phyloP scores from a whole-genome alignment of 2,113 vertebrate genomes.

The Nycticryphes semicollaris region DNA sequence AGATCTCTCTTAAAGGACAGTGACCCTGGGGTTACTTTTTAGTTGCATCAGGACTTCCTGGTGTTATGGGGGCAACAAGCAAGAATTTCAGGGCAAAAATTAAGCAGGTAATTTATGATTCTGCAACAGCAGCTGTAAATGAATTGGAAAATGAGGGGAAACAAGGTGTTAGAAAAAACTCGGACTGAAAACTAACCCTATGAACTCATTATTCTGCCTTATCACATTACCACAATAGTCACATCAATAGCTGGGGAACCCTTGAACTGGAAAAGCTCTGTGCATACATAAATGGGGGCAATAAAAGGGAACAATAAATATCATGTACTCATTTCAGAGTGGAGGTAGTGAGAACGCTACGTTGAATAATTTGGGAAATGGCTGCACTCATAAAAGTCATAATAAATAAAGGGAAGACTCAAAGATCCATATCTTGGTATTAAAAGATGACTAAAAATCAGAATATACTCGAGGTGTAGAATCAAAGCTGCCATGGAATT shows the following conservation, averaged over 20 bases:
- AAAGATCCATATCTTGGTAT: neutral
- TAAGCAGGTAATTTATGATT: neutral
- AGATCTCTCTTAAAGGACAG: neutral
- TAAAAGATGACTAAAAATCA: neutral
- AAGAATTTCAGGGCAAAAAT: neutral
- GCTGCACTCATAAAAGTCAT: neutral
- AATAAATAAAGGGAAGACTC: neutral
- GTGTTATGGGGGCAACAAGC: neutral
- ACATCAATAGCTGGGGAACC: accelerated
- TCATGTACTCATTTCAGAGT: neutral
- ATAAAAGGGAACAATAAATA: neutral
- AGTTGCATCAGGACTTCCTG: neutral
- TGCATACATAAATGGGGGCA: neutral
- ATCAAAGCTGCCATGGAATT: neutral
- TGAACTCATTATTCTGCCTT: neutral
- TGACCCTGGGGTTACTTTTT: neutral
- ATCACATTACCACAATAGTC: neutral
- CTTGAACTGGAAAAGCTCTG: neutral
- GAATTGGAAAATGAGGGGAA: neutral
- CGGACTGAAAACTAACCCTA: neutral
- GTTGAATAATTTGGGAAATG: neutral
- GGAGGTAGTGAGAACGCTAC: neutral
- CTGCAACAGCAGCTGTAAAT: neutral
- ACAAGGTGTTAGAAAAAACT: neutral
- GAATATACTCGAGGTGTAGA: neutral